Conservation (phyloP, 2,888 invertebrate genomes). For the Hydraecia micacea region DNA sequence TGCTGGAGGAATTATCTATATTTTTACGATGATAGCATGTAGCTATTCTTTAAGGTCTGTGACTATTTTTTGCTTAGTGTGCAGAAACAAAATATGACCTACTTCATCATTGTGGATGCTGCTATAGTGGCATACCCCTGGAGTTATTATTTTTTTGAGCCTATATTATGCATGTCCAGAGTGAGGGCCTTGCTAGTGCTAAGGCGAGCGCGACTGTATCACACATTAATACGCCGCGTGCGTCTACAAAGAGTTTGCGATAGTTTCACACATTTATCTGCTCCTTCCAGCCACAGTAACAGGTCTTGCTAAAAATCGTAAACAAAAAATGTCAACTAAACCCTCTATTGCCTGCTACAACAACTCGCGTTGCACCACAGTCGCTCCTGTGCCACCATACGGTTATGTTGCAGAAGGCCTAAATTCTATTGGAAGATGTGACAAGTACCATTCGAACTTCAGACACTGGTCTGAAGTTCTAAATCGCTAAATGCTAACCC, state of each 20-base stretch:
- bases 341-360: background rate
- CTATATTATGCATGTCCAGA: background rate
- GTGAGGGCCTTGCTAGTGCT: background rate
- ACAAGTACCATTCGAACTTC: background rate
- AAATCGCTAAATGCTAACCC: background rate
- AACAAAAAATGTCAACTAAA: background rate
- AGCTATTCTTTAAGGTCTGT: background rate
- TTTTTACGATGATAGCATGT: background rate
- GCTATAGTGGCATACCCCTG: background rate
- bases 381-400: background rate
- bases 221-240: background rate
- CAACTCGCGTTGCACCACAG: background rate
- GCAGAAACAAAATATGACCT: background rate
- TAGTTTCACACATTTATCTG: background rate
- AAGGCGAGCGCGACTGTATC: background rate
- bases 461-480: background rate
- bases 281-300: background rate
- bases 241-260: background rate
- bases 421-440: background rate
- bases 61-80: background rate
- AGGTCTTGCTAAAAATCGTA: background rate
- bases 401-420: background rate
- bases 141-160: background rate
- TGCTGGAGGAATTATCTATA: background rate
- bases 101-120: background rate